These are phyloP conservation scores for Ctenosaura bakeri DNA, from an alignment of 2,797 vertebrate species.

Conservation along the genomic window DNA sequence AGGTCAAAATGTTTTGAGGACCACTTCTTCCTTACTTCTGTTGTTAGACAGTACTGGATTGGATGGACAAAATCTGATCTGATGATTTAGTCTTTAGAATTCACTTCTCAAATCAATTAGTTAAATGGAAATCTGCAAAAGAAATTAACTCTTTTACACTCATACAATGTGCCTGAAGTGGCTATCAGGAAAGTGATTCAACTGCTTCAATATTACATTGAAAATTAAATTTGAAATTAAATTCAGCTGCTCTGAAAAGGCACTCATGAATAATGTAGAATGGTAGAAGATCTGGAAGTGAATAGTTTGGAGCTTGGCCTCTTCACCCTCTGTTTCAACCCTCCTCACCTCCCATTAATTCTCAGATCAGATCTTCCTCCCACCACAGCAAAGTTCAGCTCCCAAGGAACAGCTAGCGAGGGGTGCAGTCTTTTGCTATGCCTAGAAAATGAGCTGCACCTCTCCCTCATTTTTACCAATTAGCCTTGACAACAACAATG, in stretches of 20 bases:
- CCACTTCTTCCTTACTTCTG: background rate
- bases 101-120: background rate
- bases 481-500: background rate
- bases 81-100: background rate
- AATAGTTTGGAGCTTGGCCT: background rate
- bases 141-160: background rate
- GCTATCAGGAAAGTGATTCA: background rate
- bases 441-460: background rate
- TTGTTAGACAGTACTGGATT: background rate
- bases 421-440: background rate
- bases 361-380: background rate
- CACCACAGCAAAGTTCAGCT: background rate
- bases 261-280: constrained; percentile 5
- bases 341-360: background rate
- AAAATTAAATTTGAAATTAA: background rate
- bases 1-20: background rate
- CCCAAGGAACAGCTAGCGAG: background rate
- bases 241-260: background rate
- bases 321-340: background rate
- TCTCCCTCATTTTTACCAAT: background rate
- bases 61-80: background rate
- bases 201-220: background rate
- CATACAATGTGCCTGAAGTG: background rate
- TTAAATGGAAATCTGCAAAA: background rate
- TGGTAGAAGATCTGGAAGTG: background rate